These are phyloP conservation scores for Anhinga rufa DNA, from an alignment of 2,113 vertebrate genomes.

Conservation along the genomic window DNA sequence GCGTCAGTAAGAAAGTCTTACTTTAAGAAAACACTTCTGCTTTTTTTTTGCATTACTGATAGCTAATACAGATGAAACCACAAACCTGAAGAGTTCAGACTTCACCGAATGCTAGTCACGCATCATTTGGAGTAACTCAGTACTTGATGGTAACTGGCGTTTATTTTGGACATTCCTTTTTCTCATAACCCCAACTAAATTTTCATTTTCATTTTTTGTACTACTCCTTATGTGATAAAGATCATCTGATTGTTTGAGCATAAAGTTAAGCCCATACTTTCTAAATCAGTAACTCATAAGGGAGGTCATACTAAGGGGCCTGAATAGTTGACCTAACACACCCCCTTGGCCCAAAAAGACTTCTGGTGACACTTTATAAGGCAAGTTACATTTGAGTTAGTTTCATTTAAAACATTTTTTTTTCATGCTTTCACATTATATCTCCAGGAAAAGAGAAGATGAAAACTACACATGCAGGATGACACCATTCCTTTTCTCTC, in stretches of 20 bases:
- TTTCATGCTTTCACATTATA: not conserved
- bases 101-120: not conserved
- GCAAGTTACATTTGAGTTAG: not conserved
- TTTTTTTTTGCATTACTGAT: conserved; percentile 41
- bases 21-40: conserved; percentile 28
- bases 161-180: conserved; percentile 40
- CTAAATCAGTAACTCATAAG: not conserved
- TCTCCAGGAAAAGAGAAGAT: not conserved
- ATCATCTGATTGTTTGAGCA: not conserved
- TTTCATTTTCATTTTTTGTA: not conserved
- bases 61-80: conserved; percentile 37
- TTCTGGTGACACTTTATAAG: not conserved
- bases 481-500: not conserved
- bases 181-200: conserved; percentile 21
- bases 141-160: not conserved
- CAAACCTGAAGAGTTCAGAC: conserved; percentile 28
- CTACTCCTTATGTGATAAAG: not conserved
- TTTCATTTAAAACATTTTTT: not conserved
- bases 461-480: not conserved
- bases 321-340: not conserved
- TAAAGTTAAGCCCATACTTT: not conserved
- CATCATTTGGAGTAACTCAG: not conserved
- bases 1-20: not conserved
- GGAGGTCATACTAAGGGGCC: not conserved
- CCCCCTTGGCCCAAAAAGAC: not conserved